A percentile compares a stretch with the other conserved stretches of the same genome.
phyloP scores from a whole-genome alignment of 2,797 vertebrate species.

The Arctocebus calabarensis region DNA sequence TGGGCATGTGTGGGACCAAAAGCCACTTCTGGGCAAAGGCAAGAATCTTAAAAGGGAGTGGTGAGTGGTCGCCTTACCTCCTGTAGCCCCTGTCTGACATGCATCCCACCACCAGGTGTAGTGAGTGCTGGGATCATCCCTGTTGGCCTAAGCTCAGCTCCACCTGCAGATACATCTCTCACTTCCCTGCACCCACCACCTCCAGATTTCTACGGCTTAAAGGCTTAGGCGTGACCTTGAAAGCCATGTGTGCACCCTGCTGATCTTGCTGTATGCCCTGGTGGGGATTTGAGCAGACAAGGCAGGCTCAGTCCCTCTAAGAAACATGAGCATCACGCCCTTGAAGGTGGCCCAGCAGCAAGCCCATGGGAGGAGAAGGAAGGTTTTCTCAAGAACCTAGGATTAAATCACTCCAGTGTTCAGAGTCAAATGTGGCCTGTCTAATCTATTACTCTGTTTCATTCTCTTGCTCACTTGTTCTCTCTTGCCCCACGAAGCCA shows the following conservation, averaged over 20 bases:
- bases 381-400: neutral
- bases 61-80: neutral
- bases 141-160: neutral
- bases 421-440: neutral
- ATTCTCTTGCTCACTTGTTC: neutral
- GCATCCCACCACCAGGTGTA: neutral
- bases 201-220: conserved; percentile 67
- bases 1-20: neutral
- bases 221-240: conserved; percentile 58
- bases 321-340: fast-evolving
- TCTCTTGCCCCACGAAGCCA: fast-evolving
- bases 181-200: neutral
- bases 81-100: too few relatives aligned
- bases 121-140: neutral
- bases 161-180: neutral
- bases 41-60: neutral
- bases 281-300: neutral
- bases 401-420: neutral
- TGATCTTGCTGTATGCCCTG: neutral
- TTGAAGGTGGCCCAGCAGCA: fast-evolving
- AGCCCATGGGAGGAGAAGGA: neutral
- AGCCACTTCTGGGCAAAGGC: neutral
- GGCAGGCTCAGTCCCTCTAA: neutral
- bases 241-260: neutral
- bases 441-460: neutral